phyloP scores from a whole-genome alignment of 2,797 vertebrate species.

The Moxostoma hubbsi region DNA sequence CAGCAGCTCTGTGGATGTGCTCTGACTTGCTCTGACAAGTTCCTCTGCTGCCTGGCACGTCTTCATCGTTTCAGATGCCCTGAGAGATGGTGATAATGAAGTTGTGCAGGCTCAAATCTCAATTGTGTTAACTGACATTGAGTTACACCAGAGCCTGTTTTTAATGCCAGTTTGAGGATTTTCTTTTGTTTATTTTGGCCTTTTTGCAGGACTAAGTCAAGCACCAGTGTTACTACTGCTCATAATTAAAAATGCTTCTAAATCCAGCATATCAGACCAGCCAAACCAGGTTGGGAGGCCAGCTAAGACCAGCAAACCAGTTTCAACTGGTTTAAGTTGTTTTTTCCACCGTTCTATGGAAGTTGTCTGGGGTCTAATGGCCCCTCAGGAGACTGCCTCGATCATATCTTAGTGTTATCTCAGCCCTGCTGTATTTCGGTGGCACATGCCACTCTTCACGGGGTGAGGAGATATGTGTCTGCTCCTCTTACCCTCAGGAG shows the following conservation, averaged over 20 bases:
- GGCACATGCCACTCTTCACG: conserved; percentile 37
- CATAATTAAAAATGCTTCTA: no score
- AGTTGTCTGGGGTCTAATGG: conserved; percentile 41
- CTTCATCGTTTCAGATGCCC: conserved; percentile 25
- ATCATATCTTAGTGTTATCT: conserved; percentile 40
- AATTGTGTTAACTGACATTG: conserved; percentile 24
- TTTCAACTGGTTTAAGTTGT: conserved; percentile 13
- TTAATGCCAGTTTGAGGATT: background rate
- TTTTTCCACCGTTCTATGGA: conserved; percentile 17
- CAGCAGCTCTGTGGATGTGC: conserved; percentile 20
- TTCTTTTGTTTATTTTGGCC: conserved; percentile 10
- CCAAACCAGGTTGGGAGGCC: no score
- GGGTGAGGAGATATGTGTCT: conserved; percentile 33
- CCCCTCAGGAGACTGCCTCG: conserved; percentile 32
- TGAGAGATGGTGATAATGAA: conserved; percentile 47
- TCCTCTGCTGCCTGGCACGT: conserved; percentile 44
- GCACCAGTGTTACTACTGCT: no score
- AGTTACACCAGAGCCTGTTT: conserved; percentile 11
- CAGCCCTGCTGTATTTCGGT: conserved; percentile 28
- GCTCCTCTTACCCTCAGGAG: conserved; percentile 20
- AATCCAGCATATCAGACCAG: no score
- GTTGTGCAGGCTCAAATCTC: conserved; percentile 38
- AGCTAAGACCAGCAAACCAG: background rate
- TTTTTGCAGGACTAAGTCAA: no score
- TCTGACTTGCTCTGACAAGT: conserved; percentile 34